Base-by-base conservation (phyloP, 2,113 vertebrate genomes). In the Sterrhoptilus dennistouni region DNA sequence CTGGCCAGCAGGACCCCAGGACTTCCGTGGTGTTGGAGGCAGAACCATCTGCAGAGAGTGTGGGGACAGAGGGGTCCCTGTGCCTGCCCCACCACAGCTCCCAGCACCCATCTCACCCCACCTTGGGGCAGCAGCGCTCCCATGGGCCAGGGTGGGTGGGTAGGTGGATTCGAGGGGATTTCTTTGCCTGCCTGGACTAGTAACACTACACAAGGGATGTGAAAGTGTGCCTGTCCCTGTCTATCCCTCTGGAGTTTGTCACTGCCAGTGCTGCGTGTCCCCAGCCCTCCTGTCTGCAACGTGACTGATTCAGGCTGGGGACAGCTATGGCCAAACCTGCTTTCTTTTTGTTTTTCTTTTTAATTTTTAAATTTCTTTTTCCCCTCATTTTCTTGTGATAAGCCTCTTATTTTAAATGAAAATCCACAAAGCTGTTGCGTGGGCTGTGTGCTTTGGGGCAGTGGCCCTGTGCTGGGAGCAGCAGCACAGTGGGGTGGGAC, bases 381-480 rank as follows among this genome's bases (percentile, higher is more conserved):
- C 17, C 18, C 3, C 42, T 65, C 7, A 47, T 83, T 47, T 29
- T 12, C 54, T 63, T 57, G 21, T 47, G 66, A 9, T 85, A 86
- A 91, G 49, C 76, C 45, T 89, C 90, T 89, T 78, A 75, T 71
- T 91, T 95, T 82, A 94, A 93, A 97, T 94, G 88, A 94, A 90
- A 97, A 88, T 88, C 57, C 44, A 10, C 57, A 54, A 76, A 90
- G 82, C 87, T 42, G 82, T 9, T 40, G 82, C 1, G 10, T 47
- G 66, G 81, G 78, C 65, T 36, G 77, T 64, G 33, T 22, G 82
- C 63, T 61, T 19, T 31, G 47, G 60, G 52, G 35, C 47, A n/a
- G 33, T 1, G 15, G 29, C 74, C 38, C 71, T 29, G 57, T 4
- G 66, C 49, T 7, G 50, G 63, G 40, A 66, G 40, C 85, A 79